Evolutionary conservation across 2,113 vertebrate species (phyloP).

Genomic region (Pogonocichla stellata): DNA sequence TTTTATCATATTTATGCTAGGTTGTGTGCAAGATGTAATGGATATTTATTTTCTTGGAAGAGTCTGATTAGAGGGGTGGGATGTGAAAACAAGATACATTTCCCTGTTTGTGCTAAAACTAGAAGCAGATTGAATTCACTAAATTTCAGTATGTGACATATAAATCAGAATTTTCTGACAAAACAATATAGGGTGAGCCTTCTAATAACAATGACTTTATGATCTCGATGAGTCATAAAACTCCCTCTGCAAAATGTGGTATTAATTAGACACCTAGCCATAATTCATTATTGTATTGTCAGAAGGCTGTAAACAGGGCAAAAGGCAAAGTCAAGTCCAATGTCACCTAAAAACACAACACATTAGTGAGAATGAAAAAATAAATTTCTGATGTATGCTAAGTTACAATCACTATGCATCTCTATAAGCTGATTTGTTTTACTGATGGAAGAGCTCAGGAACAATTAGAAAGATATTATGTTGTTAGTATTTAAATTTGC

Average conservation of each 20-base stretch:
- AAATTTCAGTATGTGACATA: constrained; percentile 16
- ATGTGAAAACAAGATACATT: constrained; percentile 46
- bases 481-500: neutral
- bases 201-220: constrained; percentile 48
- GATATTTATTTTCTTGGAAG: constrained; percentile 33
- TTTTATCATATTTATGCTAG: neutral
- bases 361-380: neutral
- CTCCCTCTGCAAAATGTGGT: constrained; percentile 31
- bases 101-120: constrained; percentile 27
- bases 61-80: neutral
- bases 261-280: constrained; percentile 53
- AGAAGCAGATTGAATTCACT: constrained; percentile 18
- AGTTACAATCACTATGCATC: neutral
- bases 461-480: neutral
- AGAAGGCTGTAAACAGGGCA: neutral
- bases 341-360: neutral
- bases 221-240: constrained; percentile 31
- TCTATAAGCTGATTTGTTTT: neutral
- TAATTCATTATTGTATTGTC: neutral
- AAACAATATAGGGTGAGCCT: constrained; percentile 10
- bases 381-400: accelerated
- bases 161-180: constrained; percentile 56
- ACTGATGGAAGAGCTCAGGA: neutral
- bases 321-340: neutral
- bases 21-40: neutral